These are phyloP conservation scores for Chauna torquata DNA, from an alignment of 2,113 vertebrate species.

Conservation along the genomic window DNA sequence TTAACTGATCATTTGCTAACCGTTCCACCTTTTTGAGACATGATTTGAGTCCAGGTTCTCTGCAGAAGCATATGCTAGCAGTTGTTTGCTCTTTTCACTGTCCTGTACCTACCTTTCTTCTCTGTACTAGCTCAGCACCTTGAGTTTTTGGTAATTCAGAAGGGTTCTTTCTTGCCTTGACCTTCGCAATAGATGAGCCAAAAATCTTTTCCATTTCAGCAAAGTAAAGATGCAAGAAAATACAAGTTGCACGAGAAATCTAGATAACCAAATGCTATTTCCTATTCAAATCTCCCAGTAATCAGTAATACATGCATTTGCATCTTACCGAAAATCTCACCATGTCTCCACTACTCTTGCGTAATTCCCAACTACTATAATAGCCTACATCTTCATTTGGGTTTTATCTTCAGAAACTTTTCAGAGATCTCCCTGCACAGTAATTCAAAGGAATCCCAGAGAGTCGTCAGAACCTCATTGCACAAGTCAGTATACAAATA, in stretches of 20 bases:
- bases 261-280: not conserved
- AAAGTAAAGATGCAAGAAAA: not conserved
- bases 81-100: not conserved
- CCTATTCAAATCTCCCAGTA: not conserved
- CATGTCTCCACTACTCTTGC: not conserved
- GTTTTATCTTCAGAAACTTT: not conserved
- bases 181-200: not conserved
- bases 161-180: accelerated
- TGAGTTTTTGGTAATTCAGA: not conserved
- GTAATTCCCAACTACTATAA: not conserved
- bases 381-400: not conserved
- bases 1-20: not conserved
- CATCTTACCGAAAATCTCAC: not conserved
- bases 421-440: not conserved
- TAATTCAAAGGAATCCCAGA: not conserved
- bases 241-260: not conserved
- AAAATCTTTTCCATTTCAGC: not conserved
- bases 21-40: not conserved
- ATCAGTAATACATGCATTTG: not conserved
- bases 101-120: not conserved
- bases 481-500: not conserved
- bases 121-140: not conserved
- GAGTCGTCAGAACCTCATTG: not conserved
- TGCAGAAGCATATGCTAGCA: not conserved
- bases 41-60: not conserved